Conservation (phyloP, 1,140 invertebrate genomes). For the Pseudomyrmex cubaensis region DNA sequence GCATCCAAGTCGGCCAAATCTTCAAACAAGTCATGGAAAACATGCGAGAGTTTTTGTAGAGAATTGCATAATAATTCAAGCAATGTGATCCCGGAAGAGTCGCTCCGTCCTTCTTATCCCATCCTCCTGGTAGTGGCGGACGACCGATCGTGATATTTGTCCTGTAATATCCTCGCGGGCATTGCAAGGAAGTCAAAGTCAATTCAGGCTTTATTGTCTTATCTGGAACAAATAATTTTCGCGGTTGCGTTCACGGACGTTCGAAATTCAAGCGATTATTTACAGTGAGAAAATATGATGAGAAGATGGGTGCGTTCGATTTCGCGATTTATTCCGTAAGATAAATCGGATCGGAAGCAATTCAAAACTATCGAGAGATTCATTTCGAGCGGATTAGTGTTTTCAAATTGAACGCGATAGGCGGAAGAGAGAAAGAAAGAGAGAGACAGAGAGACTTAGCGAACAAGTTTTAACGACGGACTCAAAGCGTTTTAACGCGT, state of each 20-base stretch:
- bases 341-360: slow-evolving; percentile 54
- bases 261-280: slow-evolving; percentile 17
- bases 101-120: slow-evolving; percentile 82
- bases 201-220: slow-evolving; percentile 75
- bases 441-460: slow-evolving; percentile 12
- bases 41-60: slow-evolving; percentile 84
- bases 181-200: slow-evolving; percentile 71
- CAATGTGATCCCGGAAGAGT: slow-evolving; percentile 81
- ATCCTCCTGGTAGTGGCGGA: slow-evolving; percentile 83
- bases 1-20: slow-evolving; percentile 90
- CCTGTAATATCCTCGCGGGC: slow-evolving; percentile 81
- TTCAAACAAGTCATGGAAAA: slow-evolving; percentile 87
- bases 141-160: slow-evolving; percentile 85
- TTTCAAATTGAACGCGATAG: slow-evolving; percentile 57
- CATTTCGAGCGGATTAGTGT: slow-evolving; percentile 53
- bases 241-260: slow-evolving; percentile 38
- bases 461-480: slow-evolving; percentile 47
- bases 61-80: slow-evolving; percentile 86
- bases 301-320: slow-evolving; percentile 17
- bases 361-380: slow-evolving; percentile 53
- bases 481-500: slow-evolving; percentile 46
- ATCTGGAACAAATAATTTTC: slow-evolving; percentile 67
- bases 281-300: slow-evolving; percentile 34
- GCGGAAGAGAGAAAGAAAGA: slow-evolving; percentile 40
- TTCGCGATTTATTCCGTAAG: slow-evolving; percentile 48